Evolutionary conservation across 2,888 invertebrate genomes (phyloP).

Genomic region (Orchestes rusci): DNA sequence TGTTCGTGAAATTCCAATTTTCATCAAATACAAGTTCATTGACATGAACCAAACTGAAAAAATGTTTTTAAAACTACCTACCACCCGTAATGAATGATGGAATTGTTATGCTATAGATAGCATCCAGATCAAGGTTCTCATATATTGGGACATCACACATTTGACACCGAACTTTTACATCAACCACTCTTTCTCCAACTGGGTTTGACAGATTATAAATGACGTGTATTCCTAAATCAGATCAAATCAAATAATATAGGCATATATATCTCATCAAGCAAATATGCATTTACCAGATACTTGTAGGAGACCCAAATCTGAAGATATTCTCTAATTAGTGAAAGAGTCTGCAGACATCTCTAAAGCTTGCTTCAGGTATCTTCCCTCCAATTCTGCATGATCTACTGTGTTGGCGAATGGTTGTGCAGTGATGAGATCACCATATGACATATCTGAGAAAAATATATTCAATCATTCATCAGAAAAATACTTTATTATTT

Average conservation of each 20-base stretch:
- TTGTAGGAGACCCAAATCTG: slow-evolving; percentile 52
- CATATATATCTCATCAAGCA: no score
- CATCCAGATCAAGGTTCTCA: slow-evolving; percentile 49
- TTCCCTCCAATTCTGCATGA: slow-evolving; percentile 61
- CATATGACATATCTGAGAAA: slow-evolving; percentile 60
- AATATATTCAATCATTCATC: background rate
- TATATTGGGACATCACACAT: slow-evolving; percentile 59
- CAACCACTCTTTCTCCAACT: slow-evolving; percentile 51
- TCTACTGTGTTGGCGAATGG: slow-evolving; percentile 75
- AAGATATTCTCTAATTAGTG: slow-evolving; percentile 41
- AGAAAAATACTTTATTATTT: no score
- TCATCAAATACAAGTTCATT: no score
- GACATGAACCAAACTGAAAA: no score
- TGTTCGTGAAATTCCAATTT: no score
- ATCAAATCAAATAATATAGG: background rate
- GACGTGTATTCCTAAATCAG: slow-evolving; percentile 51
- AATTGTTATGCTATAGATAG: slow-evolving; percentile 56
- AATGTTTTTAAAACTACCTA: slow-evolving; percentile 8
- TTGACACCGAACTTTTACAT: slow-evolving; percentile 53
- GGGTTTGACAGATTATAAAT: slow-evolving; percentile 56
- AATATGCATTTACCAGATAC: slow-evolving; percentile 45
- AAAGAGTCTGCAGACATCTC: slow-evolving; percentile 50
- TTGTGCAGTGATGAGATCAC: slow-evolving; percentile 58
- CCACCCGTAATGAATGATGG: slow-evolving; percentile 53
- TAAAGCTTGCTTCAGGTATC: slow-evolving; percentile 54